A percentile compares a stretch with the other conserved stretches of the same genome.
phyloP scores from a whole-genome alignment of 1,140 invertebrate genomes.

The Papilio machaon region DNA sequence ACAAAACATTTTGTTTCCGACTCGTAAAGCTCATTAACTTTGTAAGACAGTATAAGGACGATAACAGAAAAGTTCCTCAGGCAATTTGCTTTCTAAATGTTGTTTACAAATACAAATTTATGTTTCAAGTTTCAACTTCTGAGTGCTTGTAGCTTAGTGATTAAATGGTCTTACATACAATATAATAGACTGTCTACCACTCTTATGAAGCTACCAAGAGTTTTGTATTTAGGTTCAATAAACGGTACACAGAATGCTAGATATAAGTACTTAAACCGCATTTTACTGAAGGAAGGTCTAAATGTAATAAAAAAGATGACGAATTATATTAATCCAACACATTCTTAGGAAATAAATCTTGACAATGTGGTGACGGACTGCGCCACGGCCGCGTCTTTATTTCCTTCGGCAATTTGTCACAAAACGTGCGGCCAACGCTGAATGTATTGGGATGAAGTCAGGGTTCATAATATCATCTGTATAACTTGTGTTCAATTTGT shows the following conservation, averaged over 20 bases:
- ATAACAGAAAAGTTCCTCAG: conserved; percentile 15
- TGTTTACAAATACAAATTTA: conserved; percentile 8
- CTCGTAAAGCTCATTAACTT: conserved; percentile 6
- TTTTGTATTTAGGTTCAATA: not conserved
- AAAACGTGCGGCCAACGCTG: not conserved
- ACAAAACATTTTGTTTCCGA: conserved; percentile 4
- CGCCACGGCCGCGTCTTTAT: not conserved
- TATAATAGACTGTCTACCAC: not conserved
- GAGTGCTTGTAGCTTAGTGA: not conserved
- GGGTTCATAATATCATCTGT: not conserved
- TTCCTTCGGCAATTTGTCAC: conserved; percentile 16
- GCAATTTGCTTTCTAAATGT: conserved; percentile 3
- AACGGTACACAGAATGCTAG: too few relatives aligned
- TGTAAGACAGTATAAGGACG: not conserved
- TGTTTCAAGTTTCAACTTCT: not conserved
- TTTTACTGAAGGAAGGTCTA: not conserved
- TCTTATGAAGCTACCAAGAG: not conserved
- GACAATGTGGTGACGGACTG: not conserved
- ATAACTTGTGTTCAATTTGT: not conserved
- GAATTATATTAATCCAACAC: not conserved
- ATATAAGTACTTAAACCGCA: too few relatives aligned
- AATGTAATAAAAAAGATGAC: not conserved
- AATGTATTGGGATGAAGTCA: not conserved
- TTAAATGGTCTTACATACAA: not conserved
- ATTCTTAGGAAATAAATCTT: not conserved